phyloP scores from a whole-genome alignment of 1,140 invertebrate genomes.

The Chrysomallon squamiferum region DNA sequence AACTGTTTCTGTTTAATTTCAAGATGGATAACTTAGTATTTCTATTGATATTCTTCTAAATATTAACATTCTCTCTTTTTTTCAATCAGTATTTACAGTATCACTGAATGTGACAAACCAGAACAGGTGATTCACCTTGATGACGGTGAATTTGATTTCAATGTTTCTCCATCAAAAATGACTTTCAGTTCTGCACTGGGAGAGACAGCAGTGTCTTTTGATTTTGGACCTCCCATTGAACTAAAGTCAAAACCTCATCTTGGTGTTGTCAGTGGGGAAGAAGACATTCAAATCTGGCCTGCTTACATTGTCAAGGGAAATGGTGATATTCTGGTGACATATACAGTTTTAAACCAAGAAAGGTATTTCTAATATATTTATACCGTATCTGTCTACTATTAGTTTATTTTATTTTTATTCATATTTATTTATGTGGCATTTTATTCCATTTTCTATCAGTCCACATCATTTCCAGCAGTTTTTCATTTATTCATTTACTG shows the following conservation, averaged over 20 bases:
- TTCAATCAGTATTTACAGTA: constrained; percentile 53
- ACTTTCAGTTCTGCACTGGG: constrained; percentile 70
- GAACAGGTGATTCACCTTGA: constrained; percentile 52
- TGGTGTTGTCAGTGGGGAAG: not conserved
- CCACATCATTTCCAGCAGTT: too few relatives aligned
- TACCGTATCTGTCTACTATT: too few relatives aligned
- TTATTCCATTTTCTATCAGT: too few relatives aligned
- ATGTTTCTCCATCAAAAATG: constrained; percentile 35
- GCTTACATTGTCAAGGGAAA: constrained; percentile 83
- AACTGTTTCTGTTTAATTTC: too few relatives aligned
- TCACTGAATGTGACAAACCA: constrained; percentile 55
- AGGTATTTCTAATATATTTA: constrained; percentile 5
- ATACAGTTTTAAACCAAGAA: constrained; percentile 67
- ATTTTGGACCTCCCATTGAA: constrained; percentile 72
- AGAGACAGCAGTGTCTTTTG: constrained; percentile 84
- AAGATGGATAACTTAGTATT: too few relatives aligned
- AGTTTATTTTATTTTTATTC: too few relatives aligned
- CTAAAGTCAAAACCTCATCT: constrained; percentile 27
- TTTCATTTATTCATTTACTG: too few relatives aligned
- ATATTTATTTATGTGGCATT: too few relatives aligned
- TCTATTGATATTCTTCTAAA: too few relatives aligned
- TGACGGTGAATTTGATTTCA: constrained; percentile 14
- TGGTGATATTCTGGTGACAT: constrained; percentile 73
- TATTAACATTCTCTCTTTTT: too few relatives aligned
- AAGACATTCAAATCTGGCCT: constrained; percentile 69